A percentile compares a stretch with the other conserved stretches of the same genome.
Evolutionary conservation across 2,113 vertebrate species (phyloP).

Genomic region (Vulpes vulpes): DNA sequence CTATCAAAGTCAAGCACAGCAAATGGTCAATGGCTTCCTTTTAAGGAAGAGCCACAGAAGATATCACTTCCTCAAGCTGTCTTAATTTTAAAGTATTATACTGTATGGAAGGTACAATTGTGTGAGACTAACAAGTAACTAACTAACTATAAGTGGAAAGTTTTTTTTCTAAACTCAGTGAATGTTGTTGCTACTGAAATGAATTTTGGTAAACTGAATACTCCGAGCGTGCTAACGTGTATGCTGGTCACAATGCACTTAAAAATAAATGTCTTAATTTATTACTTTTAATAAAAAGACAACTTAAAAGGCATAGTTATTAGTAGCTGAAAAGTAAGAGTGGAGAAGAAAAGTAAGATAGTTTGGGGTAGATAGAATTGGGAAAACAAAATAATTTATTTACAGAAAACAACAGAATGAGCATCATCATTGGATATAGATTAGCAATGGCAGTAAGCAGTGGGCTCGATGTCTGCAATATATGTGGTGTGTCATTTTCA

Average conservation of each 20-base stretch:
- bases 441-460: not conserved
- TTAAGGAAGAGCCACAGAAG: slow-evolving; percentile 27
- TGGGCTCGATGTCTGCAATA: not conserved
- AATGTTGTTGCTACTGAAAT: slow-evolving; percentile 33
- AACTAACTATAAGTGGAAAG: slow-evolving; percentile 19
- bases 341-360: slow-evolving; percentile 41
- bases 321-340: slow-evolving; percentile 58
- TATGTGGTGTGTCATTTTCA: not conserved
- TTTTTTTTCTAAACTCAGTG: slow-evolving; percentile 45
- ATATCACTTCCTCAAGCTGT: not conserved
- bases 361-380: not conserved
- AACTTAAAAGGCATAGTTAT: slow-evolving; percentile 57
- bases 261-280: slow-evolving; percentile 70
- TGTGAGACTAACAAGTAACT: slow-evolving; percentile 36
- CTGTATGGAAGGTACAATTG: not conserved
- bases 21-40: slow-evolving; percentile 16
- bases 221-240: slow-evolving; percentile 38
- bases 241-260: not conserved
- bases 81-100: slow-evolving; percentile 62
- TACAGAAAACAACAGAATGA: slow-evolving; percentile 38
- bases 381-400: slow-evolving; percentile 59
- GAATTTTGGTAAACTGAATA: not conserved
- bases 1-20: not conserved
- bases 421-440: not conserved
- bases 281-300: slow-evolving; percentile 81